phyloP scores from a whole-genome alignment of 2,888 invertebrate species.

The Ectemnius cavifrons region DNA sequence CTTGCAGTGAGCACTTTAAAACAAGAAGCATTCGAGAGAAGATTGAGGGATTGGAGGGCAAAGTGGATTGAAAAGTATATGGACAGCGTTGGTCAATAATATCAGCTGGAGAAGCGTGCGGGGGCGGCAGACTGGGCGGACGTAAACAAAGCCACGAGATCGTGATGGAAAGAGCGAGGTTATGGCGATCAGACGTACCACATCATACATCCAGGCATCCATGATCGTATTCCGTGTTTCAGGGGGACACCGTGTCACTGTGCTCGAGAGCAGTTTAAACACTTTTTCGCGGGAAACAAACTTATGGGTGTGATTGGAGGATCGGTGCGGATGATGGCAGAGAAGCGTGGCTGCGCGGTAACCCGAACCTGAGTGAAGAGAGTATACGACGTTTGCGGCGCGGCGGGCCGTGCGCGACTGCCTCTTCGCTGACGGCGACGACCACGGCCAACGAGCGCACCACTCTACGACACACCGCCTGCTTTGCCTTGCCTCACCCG shows the following conservation, averaged over 20 bases:
- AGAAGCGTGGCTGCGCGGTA: too few relatives aligned
- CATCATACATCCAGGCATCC: conserved; percentile 77
- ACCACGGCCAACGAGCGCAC: not conserved
- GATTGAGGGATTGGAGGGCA: too few relatives aligned
- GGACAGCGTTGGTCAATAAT: too few relatives aligned
- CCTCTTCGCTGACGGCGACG: conserved; percentile 11
- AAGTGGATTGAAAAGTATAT: too few relatives aligned
- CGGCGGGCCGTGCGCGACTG: conserved; percentile 74
- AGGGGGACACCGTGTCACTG: not conserved
- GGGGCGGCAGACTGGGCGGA: conserved; percentile 26
- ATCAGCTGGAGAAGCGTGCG: too few relatives aligned
- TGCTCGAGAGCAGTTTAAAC: not conserved
- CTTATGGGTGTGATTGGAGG: too few relatives aligned
- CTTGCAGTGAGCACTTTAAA: too few relatives aligned
- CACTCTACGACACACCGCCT: not conserved
- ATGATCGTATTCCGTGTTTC: conserved; percentile 60
- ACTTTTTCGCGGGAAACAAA: too few relatives aligned
- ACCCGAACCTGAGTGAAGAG: not conserved
- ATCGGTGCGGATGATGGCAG: too few relatives aligned
- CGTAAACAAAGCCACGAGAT: conserved; percentile 65
- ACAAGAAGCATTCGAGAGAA: too few relatives aligned
- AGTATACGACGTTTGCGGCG: conserved; percentile 65
- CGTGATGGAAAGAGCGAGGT: conserved; percentile 37
- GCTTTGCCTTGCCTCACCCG: too few relatives aligned
- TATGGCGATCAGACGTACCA: conserved; percentile 68